Percentiles rank a stretch among this genome's conserved stretches.
These are phyloP conservation scores for Pteruthius melanotis DNA, from an alignment of 2,113 vertebrate species.

Conservation along the genomic window DNA sequence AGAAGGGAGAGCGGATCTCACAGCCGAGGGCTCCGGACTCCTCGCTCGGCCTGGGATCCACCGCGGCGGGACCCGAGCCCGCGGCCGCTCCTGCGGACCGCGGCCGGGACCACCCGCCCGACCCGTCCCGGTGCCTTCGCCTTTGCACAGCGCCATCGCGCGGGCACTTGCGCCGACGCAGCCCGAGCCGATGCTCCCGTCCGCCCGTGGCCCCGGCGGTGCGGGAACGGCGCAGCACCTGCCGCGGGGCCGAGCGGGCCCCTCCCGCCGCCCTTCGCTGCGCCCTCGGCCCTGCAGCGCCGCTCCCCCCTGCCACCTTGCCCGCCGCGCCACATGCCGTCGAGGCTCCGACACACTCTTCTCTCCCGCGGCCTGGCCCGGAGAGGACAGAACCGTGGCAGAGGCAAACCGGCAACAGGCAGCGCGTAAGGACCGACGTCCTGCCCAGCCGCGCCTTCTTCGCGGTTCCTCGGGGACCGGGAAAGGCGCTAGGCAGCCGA, in stretches of 20 bases:
- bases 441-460: not conserved
- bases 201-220: not conserved
- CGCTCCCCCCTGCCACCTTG: not conserved
- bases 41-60: too few relatives aligned
- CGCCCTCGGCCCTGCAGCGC: not conserved
- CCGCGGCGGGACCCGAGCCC: too few relatives aligned
- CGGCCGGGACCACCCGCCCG: too few relatives aligned
- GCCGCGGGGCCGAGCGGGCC: not conserved
- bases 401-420: not conserved
- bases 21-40: not conserved
- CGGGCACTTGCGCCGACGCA: too few relatives aligned
- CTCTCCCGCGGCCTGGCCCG: not conserved
- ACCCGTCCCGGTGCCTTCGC: too few relatives aligned
- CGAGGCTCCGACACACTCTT: not conserved
- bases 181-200: too few relatives aligned
- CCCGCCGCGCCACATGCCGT: not conserved
- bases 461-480: not conserved
- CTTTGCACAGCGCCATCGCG: too few relatives aligned
- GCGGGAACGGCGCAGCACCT: not conserved
- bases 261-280: not conserved
- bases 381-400: too few relatives aligned
- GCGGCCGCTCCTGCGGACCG: too few relatives aligned
- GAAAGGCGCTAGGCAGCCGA: not conserved
- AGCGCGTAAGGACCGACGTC: not conserved
- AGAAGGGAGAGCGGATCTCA: too few relatives aligned